Base-by-base conservation (phyloP, 2,888 invertebrate genomes). In the Rhorus exstirpatorius region DNA sequence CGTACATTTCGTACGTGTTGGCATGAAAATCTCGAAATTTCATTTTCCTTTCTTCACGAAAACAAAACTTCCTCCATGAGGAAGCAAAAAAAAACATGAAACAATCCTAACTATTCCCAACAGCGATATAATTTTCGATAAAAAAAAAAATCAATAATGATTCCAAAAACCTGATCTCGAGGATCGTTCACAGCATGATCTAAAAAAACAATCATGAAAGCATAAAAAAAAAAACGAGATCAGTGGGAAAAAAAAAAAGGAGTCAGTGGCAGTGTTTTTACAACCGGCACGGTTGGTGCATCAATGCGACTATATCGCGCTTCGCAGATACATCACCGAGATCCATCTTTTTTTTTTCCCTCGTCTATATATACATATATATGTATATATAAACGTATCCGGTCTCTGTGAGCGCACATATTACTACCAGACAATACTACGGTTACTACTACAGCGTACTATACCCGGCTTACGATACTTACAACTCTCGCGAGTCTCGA, bases 401-500 rank as follows among this genome's bases (percentile, higher is more conserved):
- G 3, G 31, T 31, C 2, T 31, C 71, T 72, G 71, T 70, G 55
- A 55, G 70, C 70, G 55, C 31, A n/a, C 58, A 46, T 38, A 31
- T 24, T 65, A 53, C 41, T 75, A 65, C 41, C 53, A 31, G 51
- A 17, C 41, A 41, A 53, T 75, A 75, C 63, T 75, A 75, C 67
- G 61, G 61, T 67, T 63, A 81, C 76, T 65, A 76, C 70, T 41
- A 65, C 76, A 51, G 31, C 79, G 79, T 79, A 74, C 68, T 67
- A 49, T 38, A 26, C 41, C 53, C n/a, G 49, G 60, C 61, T 26
- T 61, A 63, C 41, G 65, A 63, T 26, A 49, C 78, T 78, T 74
- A 63, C 81, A 58, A 78, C 74, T 74, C 78, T 74, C 68, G 51
- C 70, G 51, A 72, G 81, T 78, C 74, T 78, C 81, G 74, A 81